phyloP scores from a whole-genome alignment of 2,888 invertebrate species.

The Aleiodes leptofemur region DNA sequence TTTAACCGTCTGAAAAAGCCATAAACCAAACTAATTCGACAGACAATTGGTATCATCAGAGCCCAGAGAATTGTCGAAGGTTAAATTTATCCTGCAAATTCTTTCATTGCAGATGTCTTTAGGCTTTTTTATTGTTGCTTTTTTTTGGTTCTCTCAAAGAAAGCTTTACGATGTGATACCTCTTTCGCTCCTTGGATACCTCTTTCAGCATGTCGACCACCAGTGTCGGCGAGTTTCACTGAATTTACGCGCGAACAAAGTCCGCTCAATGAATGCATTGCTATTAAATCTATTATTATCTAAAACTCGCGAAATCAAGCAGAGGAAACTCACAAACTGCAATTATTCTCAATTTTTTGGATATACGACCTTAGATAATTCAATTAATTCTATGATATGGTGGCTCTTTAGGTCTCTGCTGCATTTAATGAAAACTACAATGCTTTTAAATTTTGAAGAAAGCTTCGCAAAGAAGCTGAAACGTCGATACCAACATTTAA shows the following conservation, averaged over 20 bases:
- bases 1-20: conserved; percentile 5
- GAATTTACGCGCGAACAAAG: not conserved
- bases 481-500: too few relatives aligned
- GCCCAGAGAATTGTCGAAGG: too few relatives aligned
- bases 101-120: not conserved
- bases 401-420: too few relatives aligned
- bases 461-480: too few relatives aligned
- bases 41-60: conserved; percentile 18
- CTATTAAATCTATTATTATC: conserved; percentile 75
- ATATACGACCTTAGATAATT: too few relatives aligned
- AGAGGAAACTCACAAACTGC: conserved; percentile 16
- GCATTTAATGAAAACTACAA: too few relatives aligned
- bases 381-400: too few relatives aligned
- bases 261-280: conserved; percentile 74
- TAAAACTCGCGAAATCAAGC: conserved; percentile 31
- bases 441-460: too few relatives aligned
- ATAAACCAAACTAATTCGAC: conserved; percentile 40
- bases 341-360: not conserved
- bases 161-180: conserved; percentile 3
- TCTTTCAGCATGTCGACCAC: conserved; percentile 35
- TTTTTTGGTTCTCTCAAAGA: not conserved
- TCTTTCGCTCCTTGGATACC: not conserved
- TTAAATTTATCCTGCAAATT: not conserved
- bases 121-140: too few relatives aligned
- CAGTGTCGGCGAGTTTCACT: not conserved